A percentile compares a stretch with the other conserved stretches of the same genome.
Evolutionary conservation across 2,113 vertebrate species (phyloP).

Genomic region (Mirza zaza): DNA sequence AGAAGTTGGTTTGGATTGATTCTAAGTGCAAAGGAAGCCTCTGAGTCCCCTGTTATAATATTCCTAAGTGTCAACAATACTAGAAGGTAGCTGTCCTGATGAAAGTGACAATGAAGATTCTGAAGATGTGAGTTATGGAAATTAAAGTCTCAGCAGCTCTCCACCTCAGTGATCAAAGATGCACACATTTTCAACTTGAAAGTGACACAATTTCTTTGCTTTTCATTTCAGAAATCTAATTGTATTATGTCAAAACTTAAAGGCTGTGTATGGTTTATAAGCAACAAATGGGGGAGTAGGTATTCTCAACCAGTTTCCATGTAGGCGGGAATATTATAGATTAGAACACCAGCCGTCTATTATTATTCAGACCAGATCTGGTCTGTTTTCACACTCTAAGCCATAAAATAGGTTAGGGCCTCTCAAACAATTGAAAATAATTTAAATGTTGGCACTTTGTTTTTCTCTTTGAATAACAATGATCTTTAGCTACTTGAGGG

Average conservation of each 20-base stretch:
- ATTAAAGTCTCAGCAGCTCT: slow-evolving; percentile 89
- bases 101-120: slow-evolving; percentile 89
- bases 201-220: slow-evolving; percentile 69
- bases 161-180: slow-evolving; percentile 86
- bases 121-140: slow-evolving; percentile 88
- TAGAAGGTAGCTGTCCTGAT: slow-evolving; percentile 85
- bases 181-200: slow-evolving; percentile 86
- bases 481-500: not conserved
- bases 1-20: slow-evolving; percentile 91
- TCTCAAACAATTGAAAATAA: slow-evolving; percentile 13
- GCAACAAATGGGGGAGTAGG: slow-evolving; percentile 64
- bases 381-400: slow-evolving; percentile 30
- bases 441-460: not conserved
- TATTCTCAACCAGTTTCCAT: not conserved
- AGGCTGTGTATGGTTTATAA: slow-evolving; percentile 34
- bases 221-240: slow-evolving; percentile 55
- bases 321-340: slow-evolving; percentile 55
- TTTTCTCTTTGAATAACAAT: slow-evolving; percentile 41
- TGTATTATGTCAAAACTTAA: slow-evolving; percentile 63
- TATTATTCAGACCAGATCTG: not conserved
- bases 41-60: slow-evolving; percentile 86
- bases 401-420: not conserved
- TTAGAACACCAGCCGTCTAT: not conserved
- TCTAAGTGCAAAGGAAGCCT: slow-evolving; percentile 87
- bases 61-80: slow-evolving; percentile 92